Conservation (phyloP, 2,113 vertebrate species). For the Lycaon pictus region DNA sequence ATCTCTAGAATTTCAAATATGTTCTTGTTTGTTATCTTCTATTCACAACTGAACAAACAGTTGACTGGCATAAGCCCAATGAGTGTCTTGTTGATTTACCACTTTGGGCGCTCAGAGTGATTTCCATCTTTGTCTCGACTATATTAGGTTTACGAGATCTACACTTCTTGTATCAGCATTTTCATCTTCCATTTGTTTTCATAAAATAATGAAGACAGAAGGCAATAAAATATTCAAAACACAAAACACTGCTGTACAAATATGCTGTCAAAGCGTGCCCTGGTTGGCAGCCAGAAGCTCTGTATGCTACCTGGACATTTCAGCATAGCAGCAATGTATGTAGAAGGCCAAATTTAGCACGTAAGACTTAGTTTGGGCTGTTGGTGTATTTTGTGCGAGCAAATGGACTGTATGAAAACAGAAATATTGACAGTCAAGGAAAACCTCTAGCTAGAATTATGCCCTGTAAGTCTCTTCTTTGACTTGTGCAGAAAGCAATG, state of each 20-base stretch:
- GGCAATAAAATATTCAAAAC: conserved; percentile 76
- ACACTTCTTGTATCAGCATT: conserved; percentile 58
- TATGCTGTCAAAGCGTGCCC: conserved; percentile 47
- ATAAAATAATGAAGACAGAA: conserved; percentile 71
- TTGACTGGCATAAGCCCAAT: conserved; percentile 26
- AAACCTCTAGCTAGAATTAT: not conserved
- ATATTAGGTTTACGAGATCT: conserved; percentile 43
- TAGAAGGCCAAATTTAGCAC: not conserved
- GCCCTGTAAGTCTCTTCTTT: not conserved
- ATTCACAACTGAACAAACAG: conserved; percentile 54
- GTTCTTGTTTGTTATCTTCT: conserved; percentile 60
- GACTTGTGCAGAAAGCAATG: not conserved
- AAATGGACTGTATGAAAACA: not conserved
- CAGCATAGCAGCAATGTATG: not conserved
- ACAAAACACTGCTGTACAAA: not conserved
- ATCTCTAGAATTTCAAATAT: conserved; percentile 64
- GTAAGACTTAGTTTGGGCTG: not conserved
- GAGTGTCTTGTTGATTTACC: conserved; percentile 66
- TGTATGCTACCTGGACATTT: not conserved
- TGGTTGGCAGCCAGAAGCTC: not conserved
- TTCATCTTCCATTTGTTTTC: conserved; percentile 73
- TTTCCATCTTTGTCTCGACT: conserved; percentile 70
- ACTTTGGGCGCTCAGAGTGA: not conserved
- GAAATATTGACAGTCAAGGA: not conserved
- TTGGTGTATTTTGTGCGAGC: not conserved